Conservation (phyloP, 2,113 vertebrate species). For the Phasianus colchicus region DNA sequence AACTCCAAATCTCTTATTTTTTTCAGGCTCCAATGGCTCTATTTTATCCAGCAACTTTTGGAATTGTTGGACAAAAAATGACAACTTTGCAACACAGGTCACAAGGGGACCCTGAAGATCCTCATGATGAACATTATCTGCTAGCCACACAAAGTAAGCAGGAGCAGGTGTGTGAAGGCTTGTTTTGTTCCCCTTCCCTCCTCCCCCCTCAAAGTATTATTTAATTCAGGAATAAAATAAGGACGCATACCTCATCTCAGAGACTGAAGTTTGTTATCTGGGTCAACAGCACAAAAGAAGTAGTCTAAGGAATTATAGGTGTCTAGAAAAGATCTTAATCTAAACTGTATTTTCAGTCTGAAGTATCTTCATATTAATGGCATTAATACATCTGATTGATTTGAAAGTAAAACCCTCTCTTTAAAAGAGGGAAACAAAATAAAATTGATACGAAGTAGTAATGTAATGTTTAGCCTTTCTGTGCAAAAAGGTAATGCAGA, state of each 20-base stretch:
- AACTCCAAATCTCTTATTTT: background rate
- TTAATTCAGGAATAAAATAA: background rate
- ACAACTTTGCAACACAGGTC: slow-evolving; percentile 91
- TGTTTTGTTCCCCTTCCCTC: background rate
- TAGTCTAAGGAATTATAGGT: background rate
- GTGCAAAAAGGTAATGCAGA: background rate
- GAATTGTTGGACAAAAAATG: slow-evolving; percentile 98
- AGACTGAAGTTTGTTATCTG: background rate
- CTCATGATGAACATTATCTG: slow-evolving; percentile 96
- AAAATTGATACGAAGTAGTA: background rate
- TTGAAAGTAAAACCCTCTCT: background rate
- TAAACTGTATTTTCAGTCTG: background rate
- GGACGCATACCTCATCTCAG: background rate
- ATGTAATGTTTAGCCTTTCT: background rate
- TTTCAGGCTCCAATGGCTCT: slow-evolving; percentile 94
- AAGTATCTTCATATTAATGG: background rate
- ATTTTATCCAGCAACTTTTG: slow-evolving; percentile 96
- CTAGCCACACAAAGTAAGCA: slow-evolving; percentile 97
- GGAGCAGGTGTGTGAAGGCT: slow-evolving; percentile 86
- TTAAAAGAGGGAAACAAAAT: background rate
- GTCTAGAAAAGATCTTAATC: background rate
- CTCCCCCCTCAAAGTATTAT: background rate
- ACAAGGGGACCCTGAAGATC: slow-evolving; percentile 94
- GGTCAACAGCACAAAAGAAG: background rate
- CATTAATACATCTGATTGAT: background rate